Evolutionary conservation across 1,140 invertebrate genomes (phyloP), one percentile per base, ranked within the genome.

Genomic region (Argopecten irradians): DNA sequence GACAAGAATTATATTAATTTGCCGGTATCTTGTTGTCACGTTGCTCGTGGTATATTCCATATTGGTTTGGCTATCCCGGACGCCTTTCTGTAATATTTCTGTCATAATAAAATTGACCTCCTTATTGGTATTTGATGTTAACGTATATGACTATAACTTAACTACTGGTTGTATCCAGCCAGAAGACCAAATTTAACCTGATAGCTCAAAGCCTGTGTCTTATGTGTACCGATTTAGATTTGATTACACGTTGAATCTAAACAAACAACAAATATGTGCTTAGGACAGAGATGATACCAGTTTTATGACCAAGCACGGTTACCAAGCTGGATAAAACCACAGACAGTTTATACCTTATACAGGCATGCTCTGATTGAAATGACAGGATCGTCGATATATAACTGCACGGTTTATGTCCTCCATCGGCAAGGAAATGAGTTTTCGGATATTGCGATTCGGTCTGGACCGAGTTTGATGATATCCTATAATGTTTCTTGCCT

Each of bases 361-460:
- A 71, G 14, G 55, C 28, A 7, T 71, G 55, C 5, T n/a, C 55
- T 71, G n/a, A 71, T 71, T 71, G 11, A 71, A 71, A 71, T 71
- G 55, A n/a, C 55, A 71, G 55, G n/a, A 71, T 71, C n/a, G 55
- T 28, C 55, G 55, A 71, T 71, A 71, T n/a, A 71, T 71, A 71
- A 71, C 28, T n/a, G 28, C 55, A 71, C 1, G 22, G 2, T 28
- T 71, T 71, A 71, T n/a, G 55, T n/a, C n/a, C 55, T 71, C 55
- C 55, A 71, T n/a, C 28, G 55, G 22, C n/a, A n/a, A 71, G 55
- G 55, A 71, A 71, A 71, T 71, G 55, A 71, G 55, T 71, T 71
- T 71, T n/a, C 55, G 55, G 55, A 71, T 71, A 71, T 71, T 71
- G 28, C 55, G 2, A 16, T 71, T 8, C 55, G 55, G n/a, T 71